A percentile compares a stretch with the other conserved stretches of the same genome.
Conservation (phyloP, 1,140 invertebrate genomes). For the Penaeus indicus region DNA sequence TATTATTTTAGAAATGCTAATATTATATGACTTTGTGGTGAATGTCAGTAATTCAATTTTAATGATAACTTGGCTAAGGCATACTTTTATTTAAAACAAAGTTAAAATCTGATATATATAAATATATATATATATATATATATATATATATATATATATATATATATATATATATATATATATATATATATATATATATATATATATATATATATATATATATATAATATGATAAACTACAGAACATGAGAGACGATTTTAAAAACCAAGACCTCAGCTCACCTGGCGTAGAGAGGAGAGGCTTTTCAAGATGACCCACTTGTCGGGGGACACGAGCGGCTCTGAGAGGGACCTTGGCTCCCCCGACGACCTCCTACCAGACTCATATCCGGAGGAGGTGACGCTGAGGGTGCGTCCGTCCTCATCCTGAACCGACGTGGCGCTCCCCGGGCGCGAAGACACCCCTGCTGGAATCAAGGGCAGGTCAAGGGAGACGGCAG, state of each 20-base stretch:
- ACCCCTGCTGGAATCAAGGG: constrained; percentile 26
- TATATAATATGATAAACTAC: neutral
- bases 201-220: too few relatives aligned
- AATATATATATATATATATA: too few relatives aligned
- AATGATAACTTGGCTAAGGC: too few relatives aligned
- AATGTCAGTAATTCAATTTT: too few relatives aligned
- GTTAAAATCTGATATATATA: too few relatives aligned
- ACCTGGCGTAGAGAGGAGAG: constrained; percentile 56
- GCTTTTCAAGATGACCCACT: constrained; percentile 56
- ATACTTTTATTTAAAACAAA: too few relatives aligned
- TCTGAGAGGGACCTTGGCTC: constrained; percentile 52
- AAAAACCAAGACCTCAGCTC: neutral
- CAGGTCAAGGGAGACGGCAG: too few relatives aligned
- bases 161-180: too few relatives aligned
- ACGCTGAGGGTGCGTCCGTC: constrained; percentile 50
- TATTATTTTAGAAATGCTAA: neutral
- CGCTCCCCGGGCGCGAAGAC: constrained; percentile 51
- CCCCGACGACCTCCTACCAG: constrained; percentile 50
- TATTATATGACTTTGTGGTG: neutral
- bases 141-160: too few relatives aligned
- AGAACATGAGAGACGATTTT: too few relatives aligned
- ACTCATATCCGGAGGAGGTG: constrained; percentile 55
- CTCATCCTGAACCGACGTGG: constrained; percentile 51
- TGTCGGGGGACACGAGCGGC: constrained; percentile 51
- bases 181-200: too few relatives aligned